Percentiles rank a stretch among this genome's conserved stretches.
Evolutionary conservation across 2,797 vertebrate genomes (phyloP).

Genomic region (Epinephelus malabaricus): DNA sequence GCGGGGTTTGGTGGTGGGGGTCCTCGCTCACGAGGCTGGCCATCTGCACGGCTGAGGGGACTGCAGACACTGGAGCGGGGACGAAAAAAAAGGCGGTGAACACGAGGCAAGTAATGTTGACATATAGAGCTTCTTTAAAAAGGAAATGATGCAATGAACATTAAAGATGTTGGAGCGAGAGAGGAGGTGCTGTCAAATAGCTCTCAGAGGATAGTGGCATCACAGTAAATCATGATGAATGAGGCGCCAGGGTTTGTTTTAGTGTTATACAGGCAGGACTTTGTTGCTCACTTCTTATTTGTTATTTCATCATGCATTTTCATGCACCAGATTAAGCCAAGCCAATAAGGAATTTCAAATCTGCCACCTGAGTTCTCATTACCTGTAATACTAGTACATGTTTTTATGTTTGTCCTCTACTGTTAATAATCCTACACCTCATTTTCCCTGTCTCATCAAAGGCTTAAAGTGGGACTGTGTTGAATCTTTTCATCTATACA

Average conservation of each 20-base stretch:
- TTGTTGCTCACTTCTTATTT: slow-evolving; percentile 36
- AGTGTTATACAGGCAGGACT: slow-evolving; percentile 33
- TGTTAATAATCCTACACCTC: slow-evolving; percentile 15
- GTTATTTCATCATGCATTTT: slow-evolving; percentile 48
- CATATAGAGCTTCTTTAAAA: slow-evolving; percentile 41
- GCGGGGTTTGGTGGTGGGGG: slow-evolving; percentile 77
- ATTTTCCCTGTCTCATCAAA: slow-evolving; percentile 29
- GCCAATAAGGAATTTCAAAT: slow-evolving; percentile 35
- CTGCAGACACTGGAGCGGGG: slow-evolving; percentile 76
- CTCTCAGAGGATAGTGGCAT: slow-evolving; percentile 45
- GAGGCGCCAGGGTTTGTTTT: slow-evolving; percentile 26
- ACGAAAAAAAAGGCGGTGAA: background rate
- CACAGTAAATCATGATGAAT: slow-evolving; percentile 55
- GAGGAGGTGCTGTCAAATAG: slow-evolving; percentile 48
- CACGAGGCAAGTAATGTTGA: slow-evolving; percentile 34
- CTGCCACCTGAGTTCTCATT: slow-evolving; percentile 26
- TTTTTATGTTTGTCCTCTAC: slow-evolving; percentile 17
- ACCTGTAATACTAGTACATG: background rate
- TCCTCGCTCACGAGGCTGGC: slow-evolving; percentile 86
- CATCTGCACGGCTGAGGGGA: slow-evolving; percentile 89
- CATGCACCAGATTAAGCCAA: slow-evolving; percentile 20
- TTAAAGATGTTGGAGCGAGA: slow-evolving; percentile 39
- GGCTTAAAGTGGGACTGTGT: background rate
- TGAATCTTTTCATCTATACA: background rate
- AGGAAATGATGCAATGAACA: slow-evolving; percentile 47